Conservation (phyloP, 1,140 invertebrate genomes). For the Charaxes varanes region DNA sequence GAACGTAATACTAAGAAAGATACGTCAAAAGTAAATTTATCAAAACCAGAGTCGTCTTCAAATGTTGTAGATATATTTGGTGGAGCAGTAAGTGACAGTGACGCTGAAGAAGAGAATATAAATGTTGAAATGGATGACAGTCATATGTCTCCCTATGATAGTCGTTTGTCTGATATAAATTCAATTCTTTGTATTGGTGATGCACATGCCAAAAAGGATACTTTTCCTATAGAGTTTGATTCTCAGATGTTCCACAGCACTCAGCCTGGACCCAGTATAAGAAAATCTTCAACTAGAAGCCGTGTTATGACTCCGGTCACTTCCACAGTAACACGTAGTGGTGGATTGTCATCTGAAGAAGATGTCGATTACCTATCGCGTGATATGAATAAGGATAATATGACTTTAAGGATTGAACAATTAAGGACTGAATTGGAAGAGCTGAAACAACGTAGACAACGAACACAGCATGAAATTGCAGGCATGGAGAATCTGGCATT, state of each 20-base stretch:
- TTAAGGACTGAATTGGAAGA: constrained; percentile 82
- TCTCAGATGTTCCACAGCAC: constrained; percentile 43
- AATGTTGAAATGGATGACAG: constrained; percentile 88
- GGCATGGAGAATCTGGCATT: constrained; percentile 91
- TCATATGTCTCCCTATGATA: constrained; percentile 83
- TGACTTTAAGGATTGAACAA: constrained; percentile 74
- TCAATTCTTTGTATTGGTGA: constrained; percentile 79
- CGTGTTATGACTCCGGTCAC: constrained; percentile 25
- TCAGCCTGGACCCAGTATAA: constrained; percentile 15
- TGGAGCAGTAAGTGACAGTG: constrained; percentile 88
- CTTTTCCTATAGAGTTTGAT: constrained; percentile 34
- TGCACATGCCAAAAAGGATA: constrained; percentile 25
- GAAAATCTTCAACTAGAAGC: constrained; percentile 21
- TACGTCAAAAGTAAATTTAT: constrained; percentile 14
- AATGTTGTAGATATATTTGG: constrained; percentile 87
- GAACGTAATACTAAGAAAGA: constrained; percentile 44
- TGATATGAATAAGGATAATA: constrained; percentile 64
- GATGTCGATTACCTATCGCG: constrained; percentile 41
- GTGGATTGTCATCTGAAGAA: constrained; percentile 38
- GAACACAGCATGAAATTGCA: constrained; percentile 88
- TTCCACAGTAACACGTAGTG: constrained; percentile 30
- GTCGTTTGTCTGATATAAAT: constrained; percentile 83
- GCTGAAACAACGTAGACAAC: constrained; percentile 80
- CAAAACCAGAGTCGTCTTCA: constrained; percentile 20
- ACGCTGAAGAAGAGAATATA: constrained; percentile 82